These are phyloP conservation scores for Scaptomyza graminum DNA, from an alignment of 1,140 invertebrate species.

Conservation along the genomic window DNA sequence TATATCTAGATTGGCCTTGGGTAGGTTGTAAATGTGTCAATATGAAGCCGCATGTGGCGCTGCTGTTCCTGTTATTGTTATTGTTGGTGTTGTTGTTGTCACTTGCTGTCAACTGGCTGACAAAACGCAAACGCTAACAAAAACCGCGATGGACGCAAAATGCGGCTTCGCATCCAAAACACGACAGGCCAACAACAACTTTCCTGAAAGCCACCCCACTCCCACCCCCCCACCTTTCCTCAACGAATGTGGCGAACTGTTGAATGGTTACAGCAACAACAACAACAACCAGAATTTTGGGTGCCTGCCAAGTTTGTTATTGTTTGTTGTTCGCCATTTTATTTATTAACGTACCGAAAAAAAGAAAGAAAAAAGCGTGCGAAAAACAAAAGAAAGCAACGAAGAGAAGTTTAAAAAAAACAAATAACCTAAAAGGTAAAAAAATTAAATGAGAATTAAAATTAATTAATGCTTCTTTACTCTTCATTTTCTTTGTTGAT, in stretches of 20 bases:
- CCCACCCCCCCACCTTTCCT: conserved; percentile 10
- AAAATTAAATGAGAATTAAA: not conserved
- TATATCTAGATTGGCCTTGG: conserved; percentile 9
- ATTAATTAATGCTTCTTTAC: too few species aligned
- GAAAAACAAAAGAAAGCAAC: conserved; percentile 15
- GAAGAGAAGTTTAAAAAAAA: conserved; percentile 34
- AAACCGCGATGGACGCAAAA: conserved; percentile 56
- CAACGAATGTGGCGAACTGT: conserved; percentile 66
- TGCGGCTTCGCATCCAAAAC: conserved; percentile 66
- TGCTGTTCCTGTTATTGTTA: conserved; percentile 26
- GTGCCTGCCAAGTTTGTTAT: conserved; percentile 36
- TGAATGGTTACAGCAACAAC: conserved; percentile 55
- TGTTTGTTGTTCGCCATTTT: conserved; percentile 39
- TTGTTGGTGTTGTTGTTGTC: conserved; percentile 14
- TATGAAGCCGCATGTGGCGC: conserved; percentile 74
- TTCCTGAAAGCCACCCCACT: not conserved
- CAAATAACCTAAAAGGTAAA: not conserved
- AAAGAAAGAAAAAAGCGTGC: conserved; percentile 6
- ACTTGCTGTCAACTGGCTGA: conserved; percentile 66
- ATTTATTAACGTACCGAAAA: conserved; percentile 54
- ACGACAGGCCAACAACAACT: conserved; percentile 30
- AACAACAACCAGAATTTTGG: conserved; percentile 23
- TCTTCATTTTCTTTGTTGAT: too few species aligned
- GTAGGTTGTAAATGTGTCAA: conserved; percentile 53
- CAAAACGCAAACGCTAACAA: conserved; percentile 77